These are phyloP conservation scores for Asbolus verrucosus DNA, from an alignment of 1,140 invertebrate genomes.

Conservation along the genomic window DNA sequence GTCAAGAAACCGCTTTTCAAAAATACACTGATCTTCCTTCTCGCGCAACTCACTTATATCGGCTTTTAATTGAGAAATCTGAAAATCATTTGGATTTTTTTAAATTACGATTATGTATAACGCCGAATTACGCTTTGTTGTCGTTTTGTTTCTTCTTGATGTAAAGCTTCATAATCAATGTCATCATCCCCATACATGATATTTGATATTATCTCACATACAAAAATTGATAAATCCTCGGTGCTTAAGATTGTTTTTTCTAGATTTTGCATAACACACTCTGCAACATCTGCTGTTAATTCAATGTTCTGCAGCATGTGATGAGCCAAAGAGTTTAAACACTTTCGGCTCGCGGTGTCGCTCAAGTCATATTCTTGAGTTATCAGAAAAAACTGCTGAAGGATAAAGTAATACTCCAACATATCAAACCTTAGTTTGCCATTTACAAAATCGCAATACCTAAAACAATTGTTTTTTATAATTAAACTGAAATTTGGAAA, in stretches of 20 bases:
- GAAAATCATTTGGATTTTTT: too few species aligned
- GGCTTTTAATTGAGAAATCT: conserved; percentile 5
- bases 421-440: background rate
- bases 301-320: background rate
- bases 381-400: conserved; percentile 15
- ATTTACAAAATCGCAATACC: conserved; percentile 1
- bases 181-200: conserved; percentile 3
- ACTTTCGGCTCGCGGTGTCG: background rate
- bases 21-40: background rate
- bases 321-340: background rate
- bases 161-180: background rate
- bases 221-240: background rate
- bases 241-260: background rate
- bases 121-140: too few species aligned
- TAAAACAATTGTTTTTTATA: too few species aligned
- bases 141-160: too few species aligned
- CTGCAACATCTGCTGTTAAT: background rate
- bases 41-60: background rate
- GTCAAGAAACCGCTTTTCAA: background rate
- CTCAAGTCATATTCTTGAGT: background rate
- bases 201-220: conserved; percentile 11
- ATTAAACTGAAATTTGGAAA: too few species aligned
- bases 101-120: too few species aligned
- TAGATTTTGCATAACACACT: background rate
- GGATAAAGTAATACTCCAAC: conserved; percentile 2